These are phyloP conservation scores for Pogoniulus pusillus DNA, from an alignment of 2,797 vertebrate species.

Conservation along the genomic window DNA sequence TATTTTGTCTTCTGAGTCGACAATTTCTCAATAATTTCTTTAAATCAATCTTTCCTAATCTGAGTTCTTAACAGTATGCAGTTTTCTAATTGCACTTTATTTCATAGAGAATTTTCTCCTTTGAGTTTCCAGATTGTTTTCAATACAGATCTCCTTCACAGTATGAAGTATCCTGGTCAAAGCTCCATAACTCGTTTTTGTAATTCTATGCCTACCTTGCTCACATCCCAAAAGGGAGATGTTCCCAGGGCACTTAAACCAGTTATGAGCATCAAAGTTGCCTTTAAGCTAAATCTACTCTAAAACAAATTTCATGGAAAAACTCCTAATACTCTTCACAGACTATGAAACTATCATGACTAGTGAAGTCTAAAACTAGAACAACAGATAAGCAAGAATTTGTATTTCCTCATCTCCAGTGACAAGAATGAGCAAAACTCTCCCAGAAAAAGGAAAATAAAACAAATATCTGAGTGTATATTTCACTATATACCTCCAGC, in stretches of 20 bases:
- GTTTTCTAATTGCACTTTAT: neutral
- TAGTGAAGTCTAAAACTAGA: neutral
- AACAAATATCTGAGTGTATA: neutral
- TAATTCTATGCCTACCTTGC: neutral
- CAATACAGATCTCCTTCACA: neutral
- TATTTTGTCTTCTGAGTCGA: neutral
- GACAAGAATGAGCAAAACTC: neutral
- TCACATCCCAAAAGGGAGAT: neutral
- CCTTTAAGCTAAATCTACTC: neutral
- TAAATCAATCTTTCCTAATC: neutral
- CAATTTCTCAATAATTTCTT: neutral
- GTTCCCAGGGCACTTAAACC: neutral
- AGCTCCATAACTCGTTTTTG: neutral
- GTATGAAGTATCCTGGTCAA: neutral
- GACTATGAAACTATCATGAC: neutral
- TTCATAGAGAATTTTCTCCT: neutral
- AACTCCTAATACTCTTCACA: neutral
- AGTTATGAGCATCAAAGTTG: neutral
- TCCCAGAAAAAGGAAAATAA: neutral
- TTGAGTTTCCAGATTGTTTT: neutral
- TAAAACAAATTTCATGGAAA: neutral
- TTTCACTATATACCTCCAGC: too few species aligned
- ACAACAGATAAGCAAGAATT: neutral
- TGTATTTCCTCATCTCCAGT: neutral
- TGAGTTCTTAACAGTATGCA: neutral